Percentiles rank a stretch among this genome's conserved stretches.
Evolutionary conservation across 1,140 invertebrate species (phyloP).

Genomic region (Leptinotarsa lineolata): DNA sequence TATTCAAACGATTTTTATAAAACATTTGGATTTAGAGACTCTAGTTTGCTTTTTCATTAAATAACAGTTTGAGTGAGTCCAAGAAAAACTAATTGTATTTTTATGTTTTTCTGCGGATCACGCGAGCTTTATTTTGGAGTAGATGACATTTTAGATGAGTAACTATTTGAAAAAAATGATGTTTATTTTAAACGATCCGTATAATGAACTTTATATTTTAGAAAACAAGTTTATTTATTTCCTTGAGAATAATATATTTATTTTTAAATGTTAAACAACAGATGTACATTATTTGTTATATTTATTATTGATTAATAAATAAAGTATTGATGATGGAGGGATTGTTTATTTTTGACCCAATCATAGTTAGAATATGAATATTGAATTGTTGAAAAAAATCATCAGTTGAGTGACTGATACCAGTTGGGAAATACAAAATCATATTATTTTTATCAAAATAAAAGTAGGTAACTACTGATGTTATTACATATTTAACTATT

Average conservation of each 20-base stretch:
- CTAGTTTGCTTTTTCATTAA: conserved; percentile 35
- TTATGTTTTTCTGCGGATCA: conserved; percentile 24
- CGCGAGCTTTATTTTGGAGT: conserved; percentile 16
- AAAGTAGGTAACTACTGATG: too few relatives aligned
- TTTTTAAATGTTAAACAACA: conserved; percentile 36
- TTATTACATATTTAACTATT: too few relatives aligned
- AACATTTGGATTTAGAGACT: conserved; percentile 29
- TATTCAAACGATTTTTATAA: conserved; percentile 44
- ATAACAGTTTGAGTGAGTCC: conserved; percentile 19
- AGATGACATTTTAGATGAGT: conserved; percentile 12
- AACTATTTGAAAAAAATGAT: conserved; percentile 1
- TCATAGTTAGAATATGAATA: too few relatives aligned
- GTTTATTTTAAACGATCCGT: conserved; percentile 29
- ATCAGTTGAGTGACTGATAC: too few relatives aligned
- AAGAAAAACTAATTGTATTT: conserved; percentile 22
- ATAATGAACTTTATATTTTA: conserved; percentile 38
- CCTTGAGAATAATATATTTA: conserved; percentile 42
- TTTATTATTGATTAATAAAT: conserved; percentile 30
- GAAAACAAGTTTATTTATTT: conserved; percentile 39
- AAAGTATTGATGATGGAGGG: conserved; percentile 19
- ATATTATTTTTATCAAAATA: too few relatives aligned
- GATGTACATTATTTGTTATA: conserved; percentile 33
- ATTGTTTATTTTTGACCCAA: not conserved
- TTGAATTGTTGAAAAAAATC: too few relatives aligned
- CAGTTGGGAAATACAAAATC: too few relatives aligned